phyloP scores from a whole-genome alignment of 1,140 invertebrate species.

The Heliconius himera region DNA sequence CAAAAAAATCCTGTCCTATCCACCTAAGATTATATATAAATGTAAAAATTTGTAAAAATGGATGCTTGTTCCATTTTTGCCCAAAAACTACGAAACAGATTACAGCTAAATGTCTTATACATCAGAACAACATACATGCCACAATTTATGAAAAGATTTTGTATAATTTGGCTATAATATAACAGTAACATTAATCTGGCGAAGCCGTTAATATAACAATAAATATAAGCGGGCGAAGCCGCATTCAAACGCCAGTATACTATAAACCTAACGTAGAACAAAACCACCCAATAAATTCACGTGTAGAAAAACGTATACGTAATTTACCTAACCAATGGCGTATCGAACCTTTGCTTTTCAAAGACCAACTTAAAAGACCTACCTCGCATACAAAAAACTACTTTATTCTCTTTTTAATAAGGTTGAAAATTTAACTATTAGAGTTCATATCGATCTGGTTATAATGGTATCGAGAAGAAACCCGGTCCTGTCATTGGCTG shows the following conservation, averaged over 20 bases:
- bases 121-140: too few relatives aligned
- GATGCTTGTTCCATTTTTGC: too few relatives aligned
- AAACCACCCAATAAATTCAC: slow-evolving; percentile 19
- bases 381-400: slow-evolving; percentile 11
- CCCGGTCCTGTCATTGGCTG: slow-evolving; percentile 60
- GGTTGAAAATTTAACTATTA: slow-evolving; percentile 21
- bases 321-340: slow-evolving; percentile 69
- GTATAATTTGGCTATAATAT: too few relatives aligned
- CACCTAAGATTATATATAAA: background rate
- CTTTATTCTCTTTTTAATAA: slow-evolving; percentile 21
- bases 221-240: too few relatives aligned
- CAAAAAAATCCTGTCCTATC: background rate
- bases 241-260: background rate
- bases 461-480: slow-evolving; percentile 61
- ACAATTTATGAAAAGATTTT: too few relatives aligned
- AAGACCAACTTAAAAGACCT: slow-evolving; percentile 52
- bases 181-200: too few relatives aligned
- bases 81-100: too few relatives aligned
- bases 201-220: too few relatives aligned
- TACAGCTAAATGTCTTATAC: too few relatives aligned
- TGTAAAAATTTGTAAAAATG: background rate
- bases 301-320: slow-evolving; percentile 61
- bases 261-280: background rate
- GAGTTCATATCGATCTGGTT: slow-evolving; percentile 49
- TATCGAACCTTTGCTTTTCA: slow-evolving; percentile 68